Evolutionary conservation across 2,888 invertebrate species (phyloP).

Genomic region (Melanargia galathea): DNA sequence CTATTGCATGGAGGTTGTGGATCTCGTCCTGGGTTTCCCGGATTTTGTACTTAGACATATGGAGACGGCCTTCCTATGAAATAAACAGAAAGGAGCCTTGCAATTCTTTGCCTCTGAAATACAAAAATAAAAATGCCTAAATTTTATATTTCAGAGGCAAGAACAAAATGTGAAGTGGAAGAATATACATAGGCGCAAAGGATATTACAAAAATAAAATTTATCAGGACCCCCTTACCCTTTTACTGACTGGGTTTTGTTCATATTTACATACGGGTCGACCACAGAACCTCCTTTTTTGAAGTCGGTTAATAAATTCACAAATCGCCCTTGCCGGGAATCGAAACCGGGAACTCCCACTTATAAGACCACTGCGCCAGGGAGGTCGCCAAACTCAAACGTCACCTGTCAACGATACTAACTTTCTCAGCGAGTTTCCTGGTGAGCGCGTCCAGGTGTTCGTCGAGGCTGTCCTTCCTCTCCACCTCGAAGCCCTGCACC

Average conservation of each 20-base stretch:
- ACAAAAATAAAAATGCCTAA: slow-evolving; percentile 5
- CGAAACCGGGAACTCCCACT: too few relatives aligned
- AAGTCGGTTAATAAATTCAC: too few relatives aligned
- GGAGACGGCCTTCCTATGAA: slow-evolving; percentile 68
- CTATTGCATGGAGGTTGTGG: slow-evolving; percentile 70
- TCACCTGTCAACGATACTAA: slow-evolving; percentile 40
- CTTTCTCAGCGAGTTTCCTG: slow-evolving; percentile 74
- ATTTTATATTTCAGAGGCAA: slow-evolving; percentile 22
- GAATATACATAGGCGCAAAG: too few relatives aligned
- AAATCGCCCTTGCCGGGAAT: too few relatives aligned
- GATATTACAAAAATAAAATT: too few relatives aligned
- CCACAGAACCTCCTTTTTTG: too few relatives aligned
- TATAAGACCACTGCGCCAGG: too few relatives aligned
- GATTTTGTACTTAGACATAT: slow-evolving; percentile 70
- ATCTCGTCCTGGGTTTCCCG: slow-evolving; percentile 74
- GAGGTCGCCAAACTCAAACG: too few relatives aligned
- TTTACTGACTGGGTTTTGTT: too few relatives aligned
- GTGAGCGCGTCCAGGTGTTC: slow-evolving; percentile 71
- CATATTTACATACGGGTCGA: too few relatives aligned
- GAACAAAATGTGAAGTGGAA: background rate
- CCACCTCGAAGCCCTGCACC: slow-evolving; percentile 62
- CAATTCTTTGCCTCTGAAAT: slow-evolving; percentile 20
- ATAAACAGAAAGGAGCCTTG: slow-evolving; percentile 20
- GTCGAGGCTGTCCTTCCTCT: slow-evolving; percentile 73
- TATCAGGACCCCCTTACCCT: too few relatives aligned